Conservation (phyloP, 1,140 invertebrate genomes). For the Drosophila bipectinata region DNA sequence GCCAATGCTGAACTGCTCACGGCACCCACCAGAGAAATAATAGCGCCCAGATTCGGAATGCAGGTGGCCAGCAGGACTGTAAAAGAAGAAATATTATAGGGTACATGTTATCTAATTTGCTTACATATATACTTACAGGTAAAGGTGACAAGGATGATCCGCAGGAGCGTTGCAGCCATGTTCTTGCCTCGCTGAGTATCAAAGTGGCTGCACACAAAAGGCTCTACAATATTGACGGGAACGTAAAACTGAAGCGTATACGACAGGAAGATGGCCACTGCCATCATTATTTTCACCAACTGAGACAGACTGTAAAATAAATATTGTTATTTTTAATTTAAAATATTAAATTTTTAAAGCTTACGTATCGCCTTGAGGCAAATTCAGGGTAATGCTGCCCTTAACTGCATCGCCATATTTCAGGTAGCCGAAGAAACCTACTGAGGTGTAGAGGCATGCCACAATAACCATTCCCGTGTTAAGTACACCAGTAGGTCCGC, state of each 20-base stretch:
- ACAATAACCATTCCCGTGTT: constrained; percentile 96
- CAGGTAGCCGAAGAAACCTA: constrained; percentile 96
- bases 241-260: constrained; percentile 97
- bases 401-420: constrained; percentile 92
- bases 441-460: constrained; percentile 91
- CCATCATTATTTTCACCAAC: constrained; percentile 92
- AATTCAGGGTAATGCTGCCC: constrained; percentile 93
- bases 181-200: constrained; percentile 86
- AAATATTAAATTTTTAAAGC: constrained; percentile 71
- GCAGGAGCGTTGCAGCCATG: constrained; percentile 88
- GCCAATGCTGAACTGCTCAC: constrained; percentile 95
- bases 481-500: constrained; percentile 92
- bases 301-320: constrained; percentile 89
- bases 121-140: constrained; percentile 87
- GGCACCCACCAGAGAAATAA: constrained; percentile 96
- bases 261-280: constrained; percentile 93
- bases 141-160: constrained; percentile 89
- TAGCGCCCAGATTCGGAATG: constrained; percentile 94
- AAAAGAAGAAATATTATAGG: background rate
- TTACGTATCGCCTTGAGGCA: constrained; percentile 90
- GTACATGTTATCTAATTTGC: no score
- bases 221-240: constrained; percentile 95
- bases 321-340: background rate
- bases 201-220: constrained; percentile 87
- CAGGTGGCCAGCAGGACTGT: constrained; percentile 92